A percentile compares a stretch with the other conserved stretches of the same genome.
phyloP scores from a whole-genome alignment of 2,797 vertebrate genomes.

The Okamejei kenojei region DNA sequence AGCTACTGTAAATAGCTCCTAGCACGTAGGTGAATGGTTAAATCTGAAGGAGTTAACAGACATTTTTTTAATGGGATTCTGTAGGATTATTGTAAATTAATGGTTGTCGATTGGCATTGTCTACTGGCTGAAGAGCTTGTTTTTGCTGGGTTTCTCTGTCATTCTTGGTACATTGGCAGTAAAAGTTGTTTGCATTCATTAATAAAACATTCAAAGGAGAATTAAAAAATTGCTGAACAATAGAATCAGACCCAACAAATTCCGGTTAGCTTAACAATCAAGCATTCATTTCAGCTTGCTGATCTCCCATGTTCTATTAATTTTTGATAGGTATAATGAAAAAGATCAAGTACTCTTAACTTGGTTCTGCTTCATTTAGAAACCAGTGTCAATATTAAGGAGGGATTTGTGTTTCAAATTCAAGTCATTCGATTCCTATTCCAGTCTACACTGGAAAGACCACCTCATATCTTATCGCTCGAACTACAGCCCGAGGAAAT shows the following conservation, averaged over 20 bases:
- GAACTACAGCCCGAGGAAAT: not conserved
- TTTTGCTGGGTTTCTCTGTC: too few relatives aligned
- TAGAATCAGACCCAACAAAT: not conserved
- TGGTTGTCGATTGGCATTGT: too few relatives aligned
- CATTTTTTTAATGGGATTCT: too few relatives aligned
- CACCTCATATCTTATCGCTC: not conserved
- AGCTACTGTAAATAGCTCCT: too few relatives aligned
- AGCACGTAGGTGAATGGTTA: too few relatives aligned
- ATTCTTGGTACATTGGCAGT: too few relatives aligned
- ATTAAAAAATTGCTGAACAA: not conserved
- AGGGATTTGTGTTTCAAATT: not conserved
- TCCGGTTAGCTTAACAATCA: not conserved
- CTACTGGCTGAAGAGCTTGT: too few relatives aligned
- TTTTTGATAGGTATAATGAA: not conserved
- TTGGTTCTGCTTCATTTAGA: not conserved
- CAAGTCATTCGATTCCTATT: not conserved
- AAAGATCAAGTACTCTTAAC: not conserved
- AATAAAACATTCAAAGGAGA: not conserved
- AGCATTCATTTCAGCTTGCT: conserved; percentile 1
- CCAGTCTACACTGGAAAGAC: not conserved
- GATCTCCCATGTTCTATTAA: not conserved
- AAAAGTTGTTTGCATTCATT: not conserved
- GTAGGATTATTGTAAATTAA: too few relatives aligned
- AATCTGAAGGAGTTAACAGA: too few relatives aligned
- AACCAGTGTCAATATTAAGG: not conserved